Evolutionary conservation across 2,888 invertebrate species (phyloP).

Genomic region (Thumatha senex): DNA sequence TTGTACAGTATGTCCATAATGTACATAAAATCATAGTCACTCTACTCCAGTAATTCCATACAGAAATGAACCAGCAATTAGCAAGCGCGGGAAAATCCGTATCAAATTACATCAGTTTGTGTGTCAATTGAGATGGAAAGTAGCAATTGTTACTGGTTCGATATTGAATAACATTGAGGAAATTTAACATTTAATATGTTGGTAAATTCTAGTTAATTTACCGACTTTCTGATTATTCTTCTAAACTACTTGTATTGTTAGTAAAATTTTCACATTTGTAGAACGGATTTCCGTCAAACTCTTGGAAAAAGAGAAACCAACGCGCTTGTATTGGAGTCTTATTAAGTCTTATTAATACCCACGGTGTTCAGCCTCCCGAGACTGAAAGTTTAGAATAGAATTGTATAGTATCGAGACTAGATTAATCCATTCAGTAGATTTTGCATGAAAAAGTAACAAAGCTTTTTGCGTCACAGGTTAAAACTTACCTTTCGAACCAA

Average conservation of each 20-base stretch:
- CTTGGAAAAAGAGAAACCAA: not conserved
- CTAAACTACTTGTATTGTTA: too few relatives aligned
- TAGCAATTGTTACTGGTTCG: conserved; percentile 17
- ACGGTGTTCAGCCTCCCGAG: too few relatives aligned
- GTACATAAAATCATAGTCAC: conserved; percentile 37
- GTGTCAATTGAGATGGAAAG: conserved; percentile 52
- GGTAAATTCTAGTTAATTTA: conserved; percentile 16
- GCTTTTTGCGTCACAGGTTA: too few relatives aligned
- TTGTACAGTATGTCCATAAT: too few relatives aligned
- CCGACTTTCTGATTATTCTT: conserved; percentile 10
- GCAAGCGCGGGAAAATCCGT: conserved; percentile 59
- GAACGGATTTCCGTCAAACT: conserved; percentile 7
- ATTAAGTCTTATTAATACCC: too few relatives aligned
- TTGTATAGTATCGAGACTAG: too few relatives aligned
- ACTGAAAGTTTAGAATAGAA: too few relatives aligned
- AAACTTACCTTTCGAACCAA: too few relatives aligned
- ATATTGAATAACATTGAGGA: conserved; percentile 30
- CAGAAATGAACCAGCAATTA: conserved; percentile 66
- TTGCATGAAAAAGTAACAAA: too few relatives aligned
- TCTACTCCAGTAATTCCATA: conserved; percentile 62
- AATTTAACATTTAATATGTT: conserved; percentile 36
- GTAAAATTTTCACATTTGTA: conserved; percentile 1
- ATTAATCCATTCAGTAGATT: too few relatives aligned
- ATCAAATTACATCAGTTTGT: conserved; percentile 65
- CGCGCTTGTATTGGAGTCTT: too few relatives aligned